Evolutionary conservation across 2,113 vertebrate species (phyloP), one percentile per base, ranked within the genome.

Genomic region (Xiphophorus couchianus): DNA sequence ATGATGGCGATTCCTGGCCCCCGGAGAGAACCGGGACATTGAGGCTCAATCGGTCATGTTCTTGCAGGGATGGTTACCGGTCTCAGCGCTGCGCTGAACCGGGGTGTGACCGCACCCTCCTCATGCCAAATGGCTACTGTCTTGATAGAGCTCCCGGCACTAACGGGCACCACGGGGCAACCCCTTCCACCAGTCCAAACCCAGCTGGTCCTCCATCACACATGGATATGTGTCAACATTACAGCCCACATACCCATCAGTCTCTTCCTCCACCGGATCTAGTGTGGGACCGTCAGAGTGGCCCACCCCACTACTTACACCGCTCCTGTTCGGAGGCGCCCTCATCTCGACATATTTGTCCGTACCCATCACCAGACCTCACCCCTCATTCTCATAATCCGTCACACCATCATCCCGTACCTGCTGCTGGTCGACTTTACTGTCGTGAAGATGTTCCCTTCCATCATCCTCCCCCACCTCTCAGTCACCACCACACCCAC

Each of bases 21-120:
- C 86, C 91, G 0, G 94, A 94, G 74, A 81, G 82, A 31, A 81
- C 76, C 0, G 93, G 83, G 11, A 91, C 85, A 0, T 62, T 93
- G 62, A 75, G 85, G 31, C 85, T 95, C n/a, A 90, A 79, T 51
- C 92, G 94, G 22, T 94, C 94, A 0, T 95, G 94, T 68, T 96
- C 96, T 73, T 97, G 96, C 77, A 93, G 95, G 19, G 89, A 92
- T 25, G 96, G 93, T 17, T 95, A 95, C 80, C 87, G 91, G 61
- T 95, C 94, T 0, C 94, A 94, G 80, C 91, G 88, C 28, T 95
- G 94, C 44, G 90, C 89, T 0, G 91, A 95, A 60, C 92, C 94
- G 0, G 90, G 91, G 61, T 94, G 93, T 7, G 91, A 95, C 76
- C 90, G 89, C 62, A 90, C 93, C 25, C 89, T 93, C 60, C 91